Conservation (phyloP, 2,797 vertebrate species). For the Pelochelys cantorii region DNA sequence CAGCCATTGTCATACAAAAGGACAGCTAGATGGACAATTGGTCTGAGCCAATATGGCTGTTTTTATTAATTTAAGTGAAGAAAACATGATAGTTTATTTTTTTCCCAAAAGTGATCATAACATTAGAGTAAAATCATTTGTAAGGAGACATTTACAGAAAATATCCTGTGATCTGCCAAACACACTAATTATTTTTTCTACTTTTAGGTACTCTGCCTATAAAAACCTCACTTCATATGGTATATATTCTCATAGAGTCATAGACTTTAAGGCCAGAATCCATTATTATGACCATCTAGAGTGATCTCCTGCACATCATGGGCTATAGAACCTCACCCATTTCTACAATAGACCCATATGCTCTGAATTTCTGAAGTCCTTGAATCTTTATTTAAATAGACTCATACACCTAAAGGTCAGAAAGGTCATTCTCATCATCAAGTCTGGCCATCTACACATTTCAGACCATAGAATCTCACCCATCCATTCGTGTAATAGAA, state of each 20-base stretch:
- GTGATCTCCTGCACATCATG: neutral
- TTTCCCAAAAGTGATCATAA: neutral
- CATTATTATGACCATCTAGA: neutral
- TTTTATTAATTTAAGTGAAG: neutral
- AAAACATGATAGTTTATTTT: neutral
- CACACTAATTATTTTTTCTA: neutral
- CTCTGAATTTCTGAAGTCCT: too few relatives aligned
- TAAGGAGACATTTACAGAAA: neutral
- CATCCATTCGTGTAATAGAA: neutral
- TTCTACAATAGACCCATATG: neutral
- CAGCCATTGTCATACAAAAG: neutral
- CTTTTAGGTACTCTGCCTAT: neutral
- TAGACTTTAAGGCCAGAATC: neutral
- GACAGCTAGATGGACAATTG: neutral
- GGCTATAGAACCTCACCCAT: neutral
- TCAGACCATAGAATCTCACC: neutral
- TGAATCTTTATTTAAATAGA: neutral
- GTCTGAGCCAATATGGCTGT: neutral
- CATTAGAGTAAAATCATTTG: neutral
- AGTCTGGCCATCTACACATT: neutral
- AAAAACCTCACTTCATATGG: neutral
- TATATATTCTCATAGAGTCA: neutral
- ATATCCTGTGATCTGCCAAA: neutral
- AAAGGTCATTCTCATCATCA: neutral
- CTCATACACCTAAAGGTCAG: neutral